Percentiles rank a stretch among this genome's conserved stretches.
phyloP scores from a whole-genome alignment of 2,888 invertebrate genomes.

The Eupithecia subfuscata region DNA sequence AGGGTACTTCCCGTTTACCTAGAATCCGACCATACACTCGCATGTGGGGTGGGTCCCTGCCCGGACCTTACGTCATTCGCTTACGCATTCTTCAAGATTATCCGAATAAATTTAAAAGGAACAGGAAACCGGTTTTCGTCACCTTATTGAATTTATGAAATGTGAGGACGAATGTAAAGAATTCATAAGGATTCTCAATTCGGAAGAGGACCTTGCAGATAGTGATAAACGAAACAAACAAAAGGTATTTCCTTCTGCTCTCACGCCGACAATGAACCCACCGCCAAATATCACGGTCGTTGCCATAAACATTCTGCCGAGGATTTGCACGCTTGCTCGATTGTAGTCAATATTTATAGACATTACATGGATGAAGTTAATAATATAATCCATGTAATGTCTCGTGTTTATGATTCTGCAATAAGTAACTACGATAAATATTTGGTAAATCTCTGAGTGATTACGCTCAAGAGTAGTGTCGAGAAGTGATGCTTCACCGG shows the following conservation, averaged over 20 bases:
- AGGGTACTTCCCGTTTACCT: no score
- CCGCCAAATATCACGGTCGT: constrained; percentile 27
- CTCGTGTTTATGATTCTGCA: not conserved
- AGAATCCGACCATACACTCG: no score
- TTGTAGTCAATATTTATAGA: not conserved
- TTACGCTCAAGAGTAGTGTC: not conserved
- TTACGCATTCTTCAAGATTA: no score
- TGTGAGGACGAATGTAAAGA: not conserved
- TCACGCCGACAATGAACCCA: constrained; percentile 29
- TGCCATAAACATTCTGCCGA: not conserved
- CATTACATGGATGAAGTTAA: not conserved
- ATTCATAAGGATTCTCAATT: not conserved
- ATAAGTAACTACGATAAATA: not conserved
- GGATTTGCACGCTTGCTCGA: not conserved
- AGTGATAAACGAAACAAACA: constrained; percentile 14
- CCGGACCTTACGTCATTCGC: no score
- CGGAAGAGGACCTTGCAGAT: constrained; percentile 20
- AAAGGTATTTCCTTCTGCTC: constrained; percentile 8
- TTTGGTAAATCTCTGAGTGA: not conserved
- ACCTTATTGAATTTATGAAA: not conserved
- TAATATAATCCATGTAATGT: not conserved
- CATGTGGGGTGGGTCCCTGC: no score
- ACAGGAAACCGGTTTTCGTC: no score
- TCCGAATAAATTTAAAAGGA: no score
- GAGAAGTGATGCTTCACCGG: constrained; percentile 2